These are phyloP conservation scores for Tetragonisca angustula DNA, from an alignment of 2,888 invertebrate species.

Conservation along the genomic window DNA sequence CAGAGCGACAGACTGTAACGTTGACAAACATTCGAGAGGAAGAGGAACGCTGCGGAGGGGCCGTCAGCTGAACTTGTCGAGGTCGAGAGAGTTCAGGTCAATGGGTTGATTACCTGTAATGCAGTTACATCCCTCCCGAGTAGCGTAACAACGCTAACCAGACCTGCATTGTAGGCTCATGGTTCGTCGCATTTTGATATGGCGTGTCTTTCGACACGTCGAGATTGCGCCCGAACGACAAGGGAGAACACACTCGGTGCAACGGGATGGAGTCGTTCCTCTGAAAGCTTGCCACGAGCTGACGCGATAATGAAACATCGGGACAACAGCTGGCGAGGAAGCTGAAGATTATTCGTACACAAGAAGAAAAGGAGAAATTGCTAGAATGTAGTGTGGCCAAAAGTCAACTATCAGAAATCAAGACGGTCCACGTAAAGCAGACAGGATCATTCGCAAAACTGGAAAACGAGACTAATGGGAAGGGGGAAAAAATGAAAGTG, in stretches of 20 bases:
- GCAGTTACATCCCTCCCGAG: constrained; percentile 74
- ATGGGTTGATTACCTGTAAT: constrained; percentile 78
- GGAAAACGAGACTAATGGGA: not conserved
- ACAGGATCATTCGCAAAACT: no score
- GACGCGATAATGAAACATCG: not conserved
- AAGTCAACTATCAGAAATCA: not conserved
- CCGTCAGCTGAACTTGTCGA: constrained; percentile 64
- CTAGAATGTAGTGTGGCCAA: no score
- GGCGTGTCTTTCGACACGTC: not conserved
- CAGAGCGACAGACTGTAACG: constrained; percentile 57
- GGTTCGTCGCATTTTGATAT: constrained; percentile 52
- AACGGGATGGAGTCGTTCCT: no score
- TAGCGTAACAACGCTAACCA: constrained; percentile 67
- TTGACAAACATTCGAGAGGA: constrained; percentile 62
- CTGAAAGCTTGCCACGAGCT: no score
- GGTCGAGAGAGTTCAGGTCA: constrained; percentile 74
- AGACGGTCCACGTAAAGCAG: not conserved
- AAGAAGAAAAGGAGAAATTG: not conserved
- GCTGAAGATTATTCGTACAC: not conserved
- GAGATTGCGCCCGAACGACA: not conserved
- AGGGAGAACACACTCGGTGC: no score
- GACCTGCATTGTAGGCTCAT: constrained; percentile 47
- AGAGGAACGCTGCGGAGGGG: constrained; percentile 38
- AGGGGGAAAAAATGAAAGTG: no score
- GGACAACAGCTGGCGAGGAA: not conserved